Base-by-base conservation (phyloP, 2,113 vertebrate genomes). In the Pica pica region DNA sequence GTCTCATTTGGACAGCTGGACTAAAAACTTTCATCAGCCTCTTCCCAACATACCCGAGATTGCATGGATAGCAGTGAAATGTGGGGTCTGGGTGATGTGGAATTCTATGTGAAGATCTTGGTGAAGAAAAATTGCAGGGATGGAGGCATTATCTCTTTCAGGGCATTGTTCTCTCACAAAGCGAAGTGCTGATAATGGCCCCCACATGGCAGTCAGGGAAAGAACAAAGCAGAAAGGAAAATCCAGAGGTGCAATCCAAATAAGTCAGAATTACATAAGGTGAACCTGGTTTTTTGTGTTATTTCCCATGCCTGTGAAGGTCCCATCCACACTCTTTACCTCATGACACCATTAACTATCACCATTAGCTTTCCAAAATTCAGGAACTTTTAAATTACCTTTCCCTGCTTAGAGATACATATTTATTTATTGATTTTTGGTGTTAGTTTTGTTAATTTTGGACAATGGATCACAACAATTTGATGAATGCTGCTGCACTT, bases 91-190 rank as follows among this genome's bases (percentile, higher is more conserved):
- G 23, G 24, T 82, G 56, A 22, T 9, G 11, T 4, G 9, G n/a
- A 50, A 41, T 33, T 55, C 22, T 8, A 1, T 4, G 9, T 0
- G 15, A 8, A 37, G 18, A 8, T 44, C 9, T 2, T 1, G 7
- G 37, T 24, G n/a, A 9, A 19, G 47, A 92, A 30, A 13, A 18
- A 30, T 30, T 73, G 65, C 7, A 31, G 15, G 19, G 16, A 22
- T 70, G 60, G 41, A 83, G 37, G 8, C 1, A 4, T 37, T 49
- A 22, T 30, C 4, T 73, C 15, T 35, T 63, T n/a, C 27, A 71
- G 37, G 31, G 14, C 18, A 26, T 3, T 49, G 19, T 15, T 84
- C 7, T 81, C 35, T 75, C 39, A 44, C 21, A 47, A 70, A 68
- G 5, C 41, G 8, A 69, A 35, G 41, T 26, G 35, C 9, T 84